Percentiles rank a stretch among this genome's conserved stretches.
phyloP scores from a whole-genome alignment of 2,797 vertebrate species.

The Zalophus californianus region DNA sequence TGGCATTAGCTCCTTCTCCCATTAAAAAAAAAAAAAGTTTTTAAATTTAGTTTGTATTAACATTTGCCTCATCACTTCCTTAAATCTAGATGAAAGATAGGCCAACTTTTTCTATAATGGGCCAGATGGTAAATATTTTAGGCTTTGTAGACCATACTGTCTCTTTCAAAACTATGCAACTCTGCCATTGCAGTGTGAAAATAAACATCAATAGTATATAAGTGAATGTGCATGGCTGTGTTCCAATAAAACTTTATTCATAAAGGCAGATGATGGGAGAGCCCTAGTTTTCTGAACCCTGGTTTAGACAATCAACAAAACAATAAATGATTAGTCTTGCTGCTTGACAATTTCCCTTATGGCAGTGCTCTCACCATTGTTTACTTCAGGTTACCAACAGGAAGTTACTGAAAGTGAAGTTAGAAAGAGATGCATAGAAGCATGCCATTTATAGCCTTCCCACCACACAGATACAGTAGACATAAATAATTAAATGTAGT shows the following conservation, averaged over 20 bases:
- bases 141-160: background rate
- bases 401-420: background rate
- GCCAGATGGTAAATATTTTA: conserved; percentile 12
- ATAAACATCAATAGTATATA: background rate
- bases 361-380: background rate
- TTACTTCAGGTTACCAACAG: background rate
- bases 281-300: background rate
- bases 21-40: background rate
- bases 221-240: background rate
- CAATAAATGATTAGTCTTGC: background rate
- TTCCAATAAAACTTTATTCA: conserved; percentile 54
- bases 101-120: background rate
- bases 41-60: background rate
- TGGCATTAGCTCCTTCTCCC: background rate
- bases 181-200: background rate
- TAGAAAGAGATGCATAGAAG: background rate
- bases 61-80: conserved; percentile 3
- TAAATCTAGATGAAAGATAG: background rate
- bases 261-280: background rate
- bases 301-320: conserved; percentile 20
- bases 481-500: background rate
- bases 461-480: background rate
- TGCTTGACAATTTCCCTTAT: background rate
- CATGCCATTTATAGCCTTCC: background rate
- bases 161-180: background rate